A percentile compares a stretch with the other conserved stretches of the same genome.
phyloP scores from a whole-genome alignment of 1,140 invertebrate species.

The Adoxophyes honmai region DNA sequence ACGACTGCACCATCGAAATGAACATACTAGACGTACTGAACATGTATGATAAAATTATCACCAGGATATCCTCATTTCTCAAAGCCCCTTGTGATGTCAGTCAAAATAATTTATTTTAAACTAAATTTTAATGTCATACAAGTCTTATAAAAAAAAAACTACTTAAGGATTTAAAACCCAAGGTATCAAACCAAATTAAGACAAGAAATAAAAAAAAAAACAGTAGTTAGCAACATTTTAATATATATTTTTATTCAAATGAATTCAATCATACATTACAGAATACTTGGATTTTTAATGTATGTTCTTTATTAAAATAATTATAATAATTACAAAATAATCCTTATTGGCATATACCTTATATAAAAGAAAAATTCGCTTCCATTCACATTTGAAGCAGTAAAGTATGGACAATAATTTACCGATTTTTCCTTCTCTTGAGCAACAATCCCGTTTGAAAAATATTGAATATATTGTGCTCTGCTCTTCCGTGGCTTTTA shows the following conservation, averaged over 20 bases:
- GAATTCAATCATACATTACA: constrained; percentile 72
- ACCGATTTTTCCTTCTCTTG: constrained; percentile 43
- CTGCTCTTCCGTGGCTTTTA: constrained; percentile 59
- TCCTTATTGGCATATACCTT: constrained; percentile 54
- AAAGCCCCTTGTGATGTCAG: background rate
- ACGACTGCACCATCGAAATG: no score
- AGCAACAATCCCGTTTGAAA: constrained; percentile 59
- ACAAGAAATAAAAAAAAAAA: constrained; percentile 49
- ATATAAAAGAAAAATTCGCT: constrained; percentile 56
- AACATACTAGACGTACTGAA: no score
- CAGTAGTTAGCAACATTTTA: constrained; percentile 73
- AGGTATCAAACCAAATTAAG: background rate
- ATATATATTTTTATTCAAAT: constrained; percentile 77
- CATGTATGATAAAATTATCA: background rate
- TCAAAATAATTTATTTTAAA: background rate
- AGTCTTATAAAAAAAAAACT: no score
- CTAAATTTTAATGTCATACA: no score
- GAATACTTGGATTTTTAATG: constrained; percentile 71
- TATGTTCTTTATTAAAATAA: constrained; percentile 69
- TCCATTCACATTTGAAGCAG: constrained; percentile 55
- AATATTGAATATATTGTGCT: constrained; percentile 67
- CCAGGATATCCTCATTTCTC: background rate
- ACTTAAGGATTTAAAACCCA: background rate
- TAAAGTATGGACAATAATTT: constrained; percentile 53
- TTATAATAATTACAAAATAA: constrained; percentile 75